These are phyloP conservation scores for Prietella phreatophila DNA, from an alignment of 2,113 vertebrate genomes.

Conservation along the genomic window DNA sequence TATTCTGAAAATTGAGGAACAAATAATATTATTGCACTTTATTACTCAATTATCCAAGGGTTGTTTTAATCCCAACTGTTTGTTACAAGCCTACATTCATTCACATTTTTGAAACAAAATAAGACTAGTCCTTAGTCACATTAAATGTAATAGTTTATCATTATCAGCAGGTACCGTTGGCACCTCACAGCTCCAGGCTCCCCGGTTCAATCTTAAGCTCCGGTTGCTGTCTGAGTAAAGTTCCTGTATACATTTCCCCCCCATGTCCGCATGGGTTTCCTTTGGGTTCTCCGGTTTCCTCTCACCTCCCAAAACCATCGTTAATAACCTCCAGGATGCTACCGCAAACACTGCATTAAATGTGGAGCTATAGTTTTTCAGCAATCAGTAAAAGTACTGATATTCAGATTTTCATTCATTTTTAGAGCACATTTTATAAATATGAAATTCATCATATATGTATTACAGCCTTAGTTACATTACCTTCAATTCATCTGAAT, in stretches of 20 bases:
- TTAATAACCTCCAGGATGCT: not conserved
- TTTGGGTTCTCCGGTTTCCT: not conserved
- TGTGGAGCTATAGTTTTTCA: not conserved
- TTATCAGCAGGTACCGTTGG: not conserved
- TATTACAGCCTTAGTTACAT: not conserved
- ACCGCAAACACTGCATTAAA: not conserved
- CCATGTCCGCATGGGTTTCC: not conserved
- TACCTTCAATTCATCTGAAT: not conserved
- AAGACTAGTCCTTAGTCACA: not conserved
- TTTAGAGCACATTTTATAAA: not conserved
- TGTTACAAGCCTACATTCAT: constrained; percentile 28
- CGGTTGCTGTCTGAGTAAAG: not conserved
- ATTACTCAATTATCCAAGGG: not conserved
- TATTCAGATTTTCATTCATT: not conserved
- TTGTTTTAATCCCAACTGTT: not conserved
- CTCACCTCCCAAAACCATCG: not conserved
- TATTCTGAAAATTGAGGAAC: not conserved
- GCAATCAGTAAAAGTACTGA: constrained; percentile 20
- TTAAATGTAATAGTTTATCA: not conserved
- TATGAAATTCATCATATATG: not conserved
- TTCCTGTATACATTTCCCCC: not conserved
- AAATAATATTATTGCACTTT: not conserved
- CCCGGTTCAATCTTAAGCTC: not conserved
- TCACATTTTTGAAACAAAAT: not conserved
- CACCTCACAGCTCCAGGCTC: not conserved